Base-by-base conservation (phyloP, 2,888 invertebrate species). In the Agrotis puta region DNA sequence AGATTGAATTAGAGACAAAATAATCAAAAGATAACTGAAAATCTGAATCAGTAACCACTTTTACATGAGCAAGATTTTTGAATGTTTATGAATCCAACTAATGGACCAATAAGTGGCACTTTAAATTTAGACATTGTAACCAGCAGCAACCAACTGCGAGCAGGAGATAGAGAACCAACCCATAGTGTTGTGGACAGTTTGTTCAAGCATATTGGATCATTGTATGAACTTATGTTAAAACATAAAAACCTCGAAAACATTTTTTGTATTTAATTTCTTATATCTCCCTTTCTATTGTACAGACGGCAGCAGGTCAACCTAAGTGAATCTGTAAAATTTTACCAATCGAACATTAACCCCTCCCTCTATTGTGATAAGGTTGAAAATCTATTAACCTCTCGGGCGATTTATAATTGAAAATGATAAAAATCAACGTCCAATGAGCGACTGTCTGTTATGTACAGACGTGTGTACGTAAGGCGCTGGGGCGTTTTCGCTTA, bases 161-260 rank as follows among this genome's bases (percentile, higher is more conserved):
- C 89, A 90, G 85, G 83, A 88, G 86, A 84, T 86, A 89, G 84
- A 83, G 74, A 90, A 87, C 86, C 83, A 86, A 87, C 85, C 87
- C 87, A 87, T 90, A 91, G 86, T 86, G 88, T 89, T 91, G 88
- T 92, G 94, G 93, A 92, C 94, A 94, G 92, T 90, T 89, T 92
- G 92, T 93, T 93, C 90, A 92, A 92, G 90, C 93, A 93, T 94
- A 94, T 93, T 94, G 94, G 92, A 95, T 93, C 93, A 95, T 94
- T 95, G 95, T 95, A 94, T 89, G 92, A 95, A 94, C 94, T 94
- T 95, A 94, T 93, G 94, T 94, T 94, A 93, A 91, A 95, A 94
- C 91, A 95, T 92, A 94, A 94, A 94, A 94, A 91, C 92, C 92
- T 92, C 89, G 88, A 94, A 94, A 94, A 90, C 89, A 89, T 77